phyloP scores from a whole-genome alignment of 2,113 vertebrate species.

The Gavialis gangeticus region DNA sequence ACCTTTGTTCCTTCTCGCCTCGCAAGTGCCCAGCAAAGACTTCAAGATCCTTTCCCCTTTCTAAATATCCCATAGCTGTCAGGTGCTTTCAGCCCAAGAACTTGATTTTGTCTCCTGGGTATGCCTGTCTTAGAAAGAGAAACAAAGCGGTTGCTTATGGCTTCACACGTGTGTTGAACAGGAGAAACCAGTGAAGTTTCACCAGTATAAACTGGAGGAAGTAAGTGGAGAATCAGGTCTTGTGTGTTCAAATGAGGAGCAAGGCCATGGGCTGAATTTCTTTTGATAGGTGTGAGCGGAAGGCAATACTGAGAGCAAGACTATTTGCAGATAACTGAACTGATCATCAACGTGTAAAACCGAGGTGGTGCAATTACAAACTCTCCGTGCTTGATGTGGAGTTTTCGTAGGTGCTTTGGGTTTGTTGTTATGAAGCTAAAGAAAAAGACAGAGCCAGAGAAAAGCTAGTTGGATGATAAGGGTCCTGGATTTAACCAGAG shows the following conservation, averaged over 20 bases:
- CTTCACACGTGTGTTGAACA: neutral
- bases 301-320: conserved; percentile 4
- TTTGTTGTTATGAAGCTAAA: neutral
- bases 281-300: neutral
- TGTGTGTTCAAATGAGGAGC: neutral
- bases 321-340: conserved; percentile 22
- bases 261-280: conserved; percentile 5
- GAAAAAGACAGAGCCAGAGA: neutral
- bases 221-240: neutral
- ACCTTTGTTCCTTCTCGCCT: neutral
- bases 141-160: neutral
- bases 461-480: neutral
- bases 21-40: neutral
- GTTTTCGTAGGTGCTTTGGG: neutral
- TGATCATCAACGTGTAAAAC: conserved; percentile 37
- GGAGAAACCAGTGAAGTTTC: neutral
- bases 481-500: neutral
- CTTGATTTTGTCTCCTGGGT: neutral
- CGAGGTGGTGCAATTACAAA: neutral
- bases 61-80: neutral
- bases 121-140: neutral
- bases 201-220: neutral
- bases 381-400: accelerated
- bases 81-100: neutral
- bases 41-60: accelerated